Evolutionary conservation across 2,888 invertebrate genomes (phyloP), one percentile per base, ranked within the genome.

Genomic region (Tortricodes alternella): DNA sequence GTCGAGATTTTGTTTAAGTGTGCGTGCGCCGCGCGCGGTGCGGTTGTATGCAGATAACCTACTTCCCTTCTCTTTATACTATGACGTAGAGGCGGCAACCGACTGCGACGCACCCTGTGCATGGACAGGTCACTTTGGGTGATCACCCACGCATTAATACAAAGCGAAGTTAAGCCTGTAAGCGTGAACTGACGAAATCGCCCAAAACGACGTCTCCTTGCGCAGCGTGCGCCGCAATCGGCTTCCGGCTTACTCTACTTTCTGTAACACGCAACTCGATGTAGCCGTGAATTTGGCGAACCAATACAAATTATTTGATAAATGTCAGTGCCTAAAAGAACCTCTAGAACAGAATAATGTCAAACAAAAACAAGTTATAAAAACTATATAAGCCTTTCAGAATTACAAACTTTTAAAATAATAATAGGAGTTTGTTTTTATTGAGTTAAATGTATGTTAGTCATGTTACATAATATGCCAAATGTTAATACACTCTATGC

Each of bases 251-350:
- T 29, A 8, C 23, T 18, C n/a, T 16, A 44, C 34, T 24, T 52
- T 35, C 38, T 16, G 48, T 16, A 38, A 44, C 46, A 32, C 51
- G 44, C 37, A 32, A 27, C 27, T 64, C 62, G 62, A 63, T 62
- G 66, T 68, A 68, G 62, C 61, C 64, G 67, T 60, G 71, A 70
- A 78, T 77, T 80, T 76, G 75, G 73, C 68, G 73, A 78, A 79
- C 71, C 78, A 71, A 61, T 67, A 56, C 41, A 56, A 53, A 58
- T 39, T 61, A 63, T 62, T 34, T 52, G 53, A 63, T 57, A 46
- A 66, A 64, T 71, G 70, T 65, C 72, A 78, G 77, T 87, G 88
- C 87, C 79, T 84, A 85, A 87, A 86, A 86, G 87, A 88, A 88
- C 88, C 88, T 88, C 88, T 76, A 66, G 65, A 73, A 73, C 62